Conservation (phyloP, 2,888 invertebrate species). For the Limnephilus rhombicus region DNA sequence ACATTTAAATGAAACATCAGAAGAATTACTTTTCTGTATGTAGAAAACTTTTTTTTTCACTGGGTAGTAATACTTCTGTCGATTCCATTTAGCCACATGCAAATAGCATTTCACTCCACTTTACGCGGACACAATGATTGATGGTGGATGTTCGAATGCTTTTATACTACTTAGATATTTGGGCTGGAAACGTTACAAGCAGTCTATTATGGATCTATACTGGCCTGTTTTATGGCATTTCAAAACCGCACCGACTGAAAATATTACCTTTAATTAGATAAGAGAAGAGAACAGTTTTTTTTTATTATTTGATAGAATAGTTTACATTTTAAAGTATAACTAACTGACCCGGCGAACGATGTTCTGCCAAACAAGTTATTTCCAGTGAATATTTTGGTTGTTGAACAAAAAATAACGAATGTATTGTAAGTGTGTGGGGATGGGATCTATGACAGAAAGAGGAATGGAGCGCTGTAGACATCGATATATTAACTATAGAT, state of each 20-base stretch:
- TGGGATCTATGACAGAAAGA: no score
- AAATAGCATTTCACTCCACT: conserved; percentile 24
- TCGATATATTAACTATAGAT: no score
- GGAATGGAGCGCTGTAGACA: no score
- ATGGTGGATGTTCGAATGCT: conserved; percentile 21
- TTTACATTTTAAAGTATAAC: no score
- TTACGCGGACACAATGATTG: conserved; percentile 23
- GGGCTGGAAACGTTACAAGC: background rate
- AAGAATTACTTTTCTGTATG: conserved; percentile 2
- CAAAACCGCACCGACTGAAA: background rate
- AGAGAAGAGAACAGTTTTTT: background rate
- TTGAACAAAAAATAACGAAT: no score
- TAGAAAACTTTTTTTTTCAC: background rate
- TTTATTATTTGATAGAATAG: no score
- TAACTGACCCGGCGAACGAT: no score
- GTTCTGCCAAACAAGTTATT: no score
- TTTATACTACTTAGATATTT: conserved; percentile 17
- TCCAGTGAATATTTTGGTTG: no score
- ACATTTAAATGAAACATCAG: background rate
- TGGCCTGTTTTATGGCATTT: background rate
- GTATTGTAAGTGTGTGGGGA: no score
- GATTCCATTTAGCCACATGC: conserved; percentile 28
- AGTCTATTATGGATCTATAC: background rate
- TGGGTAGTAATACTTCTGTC: background rate
- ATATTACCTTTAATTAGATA: background rate